phyloP scores from a whole-genome alignment of 2,888 invertebrate genomes.

The Nymphalis c-album region DNA sequence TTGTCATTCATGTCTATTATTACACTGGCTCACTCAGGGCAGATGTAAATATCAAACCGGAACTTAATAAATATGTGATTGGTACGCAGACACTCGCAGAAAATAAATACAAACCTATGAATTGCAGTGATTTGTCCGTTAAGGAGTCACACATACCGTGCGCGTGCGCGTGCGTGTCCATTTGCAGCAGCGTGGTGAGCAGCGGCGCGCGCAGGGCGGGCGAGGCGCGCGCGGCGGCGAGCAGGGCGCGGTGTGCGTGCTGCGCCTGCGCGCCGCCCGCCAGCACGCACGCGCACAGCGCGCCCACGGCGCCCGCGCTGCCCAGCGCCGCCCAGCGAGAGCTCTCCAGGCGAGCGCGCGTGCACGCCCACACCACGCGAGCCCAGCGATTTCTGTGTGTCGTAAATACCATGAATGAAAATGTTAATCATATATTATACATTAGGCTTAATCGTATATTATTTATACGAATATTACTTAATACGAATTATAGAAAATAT shows the following conservation, averaged over 20 bases:
- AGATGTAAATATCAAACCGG: too few species aligned
- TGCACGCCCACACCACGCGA: slow-evolving; percentile 89
- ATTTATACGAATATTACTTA: too few species aligned
- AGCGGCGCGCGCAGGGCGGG: slow-evolving; percentile 49
- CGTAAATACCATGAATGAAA: too few species aligned
- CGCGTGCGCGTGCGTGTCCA: slow-evolving; percentile 65
- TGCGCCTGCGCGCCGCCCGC: slow-evolving; percentile 53
- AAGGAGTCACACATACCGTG: slow-evolving; percentile 48
- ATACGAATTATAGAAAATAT: too few species aligned
- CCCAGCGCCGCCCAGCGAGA: slow-evolving; percentile 53
- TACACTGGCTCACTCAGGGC: too few species aligned
- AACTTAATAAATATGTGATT: too few species aligned
- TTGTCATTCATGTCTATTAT: too few species aligned
- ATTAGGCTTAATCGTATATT: too few species aligned
- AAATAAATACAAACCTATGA: too few species aligned
- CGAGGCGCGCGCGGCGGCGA: slow-evolving; percentile 50
- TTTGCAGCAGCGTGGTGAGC: slow-evolving; percentile 58
- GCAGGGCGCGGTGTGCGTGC: slow-evolving; percentile 49
- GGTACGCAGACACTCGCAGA: too few species aligned
- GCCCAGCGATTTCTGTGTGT: slow-evolving; percentile 89
- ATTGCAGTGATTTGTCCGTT: not conserved
- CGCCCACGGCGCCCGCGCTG: slow-evolving; percentile 60
- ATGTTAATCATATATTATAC: too few species aligned
- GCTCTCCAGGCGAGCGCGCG: slow-evolving; percentile 70
- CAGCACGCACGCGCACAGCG: slow-evolving; percentile 58